phyloP scores from a whole-genome alignment of 2,113 vertebrate species.

The Sebastes schlegelii region DNA sequence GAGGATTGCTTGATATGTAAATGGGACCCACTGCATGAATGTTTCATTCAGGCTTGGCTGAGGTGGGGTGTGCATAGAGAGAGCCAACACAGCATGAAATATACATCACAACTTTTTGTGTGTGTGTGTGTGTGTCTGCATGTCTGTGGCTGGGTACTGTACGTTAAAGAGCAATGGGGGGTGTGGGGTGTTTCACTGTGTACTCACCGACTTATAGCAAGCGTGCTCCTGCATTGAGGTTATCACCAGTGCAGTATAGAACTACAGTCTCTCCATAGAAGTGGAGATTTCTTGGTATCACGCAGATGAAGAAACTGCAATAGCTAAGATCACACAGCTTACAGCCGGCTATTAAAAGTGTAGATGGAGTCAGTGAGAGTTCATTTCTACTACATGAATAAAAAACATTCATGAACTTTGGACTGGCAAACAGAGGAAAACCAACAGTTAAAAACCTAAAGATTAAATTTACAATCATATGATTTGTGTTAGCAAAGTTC shows the following conservation, averaged over 20 bases:
- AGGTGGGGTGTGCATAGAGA: constrained; percentile 21
- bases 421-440: neutral
- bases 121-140: neutral
- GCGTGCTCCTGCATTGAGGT: constrained; percentile 17
- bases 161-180: constrained; percentile 25
- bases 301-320: neutral
- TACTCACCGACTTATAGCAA: neutral
- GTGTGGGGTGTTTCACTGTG: neutral
- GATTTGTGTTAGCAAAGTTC: neutral
- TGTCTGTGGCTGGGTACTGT: constrained; percentile 1
- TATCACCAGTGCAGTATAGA: neutral
- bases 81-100: constrained; percentile 61
- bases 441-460: neutral
- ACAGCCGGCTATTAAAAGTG: neutral
- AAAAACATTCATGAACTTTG: neutral
- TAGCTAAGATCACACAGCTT: neutral
- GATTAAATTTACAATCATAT: neutral
- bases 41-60: constrained; percentile 64
- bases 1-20: constrained; percentile 60
- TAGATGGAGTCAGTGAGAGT: neutral
- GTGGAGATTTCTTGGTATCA: neutral
- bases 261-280: neutral
- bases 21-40: constrained; percentile 55
- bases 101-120: constrained; percentile 56
- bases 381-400: constrained; percentile 3